Conservation (phyloP, 1,140 invertebrate species). For the Zaprionus camerounensis region DNA sequence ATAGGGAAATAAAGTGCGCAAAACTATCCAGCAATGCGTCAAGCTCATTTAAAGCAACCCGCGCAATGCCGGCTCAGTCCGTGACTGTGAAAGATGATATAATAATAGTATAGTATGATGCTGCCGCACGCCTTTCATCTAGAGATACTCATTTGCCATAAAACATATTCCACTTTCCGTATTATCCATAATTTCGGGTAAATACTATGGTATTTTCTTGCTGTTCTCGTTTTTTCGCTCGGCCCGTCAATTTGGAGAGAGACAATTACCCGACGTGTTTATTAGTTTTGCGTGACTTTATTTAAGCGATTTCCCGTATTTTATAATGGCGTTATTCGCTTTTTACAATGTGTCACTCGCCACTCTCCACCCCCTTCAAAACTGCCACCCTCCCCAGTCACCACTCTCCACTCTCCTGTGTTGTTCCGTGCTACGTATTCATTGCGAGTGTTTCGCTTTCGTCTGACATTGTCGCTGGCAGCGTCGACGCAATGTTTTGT, state of each 20-base stretch:
- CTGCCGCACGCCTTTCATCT: not conserved
- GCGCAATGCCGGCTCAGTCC: not conserved
- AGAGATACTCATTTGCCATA: not conserved
- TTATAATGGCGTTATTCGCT: slow-evolving; percentile 9
- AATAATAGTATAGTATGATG: not conserved
- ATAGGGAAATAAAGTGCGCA: too few relatives aligned
- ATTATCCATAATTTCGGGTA: not conserved
- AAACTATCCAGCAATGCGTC: too few relatives aligned
- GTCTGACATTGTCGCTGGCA: not conserved
- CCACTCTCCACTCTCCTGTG: not conserved
- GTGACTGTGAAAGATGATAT: not conserved
- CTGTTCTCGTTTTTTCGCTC: not conserved
- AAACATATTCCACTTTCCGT: slow-evolving; percentile 5
- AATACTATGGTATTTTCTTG: not conserved
- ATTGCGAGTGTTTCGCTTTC: slow-evolving; percentile 1
- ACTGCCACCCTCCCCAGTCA: too few relatives aligned
- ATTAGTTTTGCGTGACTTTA: slow-evolving; percentile 28
- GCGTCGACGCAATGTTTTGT: not conserved
- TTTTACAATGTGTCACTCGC: not conserved
- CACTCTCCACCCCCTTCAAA: not conserved
- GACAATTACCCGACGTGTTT: slow-evolving; percentile 29
- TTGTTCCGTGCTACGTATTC: slow-evolving; percentile 4
- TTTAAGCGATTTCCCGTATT: not conserved
- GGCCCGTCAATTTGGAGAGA: not conserved
- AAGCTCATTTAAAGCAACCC: not conserved